Conservation (phyloP, 2,113 vertebrate species). For the Nothoprocta pentlandii region DNA sequence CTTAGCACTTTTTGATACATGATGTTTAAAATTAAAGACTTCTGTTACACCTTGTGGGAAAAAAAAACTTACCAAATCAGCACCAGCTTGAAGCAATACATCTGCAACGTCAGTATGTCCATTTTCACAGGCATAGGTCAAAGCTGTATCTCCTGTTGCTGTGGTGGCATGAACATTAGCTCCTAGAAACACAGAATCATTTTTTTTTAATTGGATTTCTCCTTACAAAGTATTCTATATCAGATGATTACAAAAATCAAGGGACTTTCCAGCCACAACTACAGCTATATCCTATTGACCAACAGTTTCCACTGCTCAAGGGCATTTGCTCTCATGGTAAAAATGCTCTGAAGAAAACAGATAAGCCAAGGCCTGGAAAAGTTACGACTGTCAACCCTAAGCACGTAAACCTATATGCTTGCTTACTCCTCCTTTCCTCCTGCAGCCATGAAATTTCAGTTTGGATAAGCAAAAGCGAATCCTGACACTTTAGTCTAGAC, state of each 20-base stretch:
- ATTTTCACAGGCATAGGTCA: constrained; percentile 98
- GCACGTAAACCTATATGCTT: neutral
- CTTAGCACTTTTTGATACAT: neutral
- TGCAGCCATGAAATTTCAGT: neutral
- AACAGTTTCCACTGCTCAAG: neutral
- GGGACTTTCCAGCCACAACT: neutral
- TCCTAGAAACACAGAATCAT: constrained; percentile 76
- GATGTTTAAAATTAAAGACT: neutral
- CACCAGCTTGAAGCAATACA: constrained; percentile 95
- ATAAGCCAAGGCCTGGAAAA: neutral
- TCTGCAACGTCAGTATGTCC: constrained; percentile 98
- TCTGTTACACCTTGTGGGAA: too few relatives aligned
- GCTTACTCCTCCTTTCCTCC: neutral
- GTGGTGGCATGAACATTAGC: constrained; percentile 97
- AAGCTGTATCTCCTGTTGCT: constrained; percentile 96
- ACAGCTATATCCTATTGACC: neutral
- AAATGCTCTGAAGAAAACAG: neutral
- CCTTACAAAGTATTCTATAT: neutral
- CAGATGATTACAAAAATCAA: neutral
- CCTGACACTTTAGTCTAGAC: neutral
- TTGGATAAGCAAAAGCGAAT: neutral
- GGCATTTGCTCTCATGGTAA: neutral
- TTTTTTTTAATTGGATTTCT: neutral
- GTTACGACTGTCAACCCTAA: neutral
- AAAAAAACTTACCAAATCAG: constrained; percentile 86